Conservation (phyloP, 1,140 invertebrate genomes). For the Panagrolaimus sp. region DNA sequence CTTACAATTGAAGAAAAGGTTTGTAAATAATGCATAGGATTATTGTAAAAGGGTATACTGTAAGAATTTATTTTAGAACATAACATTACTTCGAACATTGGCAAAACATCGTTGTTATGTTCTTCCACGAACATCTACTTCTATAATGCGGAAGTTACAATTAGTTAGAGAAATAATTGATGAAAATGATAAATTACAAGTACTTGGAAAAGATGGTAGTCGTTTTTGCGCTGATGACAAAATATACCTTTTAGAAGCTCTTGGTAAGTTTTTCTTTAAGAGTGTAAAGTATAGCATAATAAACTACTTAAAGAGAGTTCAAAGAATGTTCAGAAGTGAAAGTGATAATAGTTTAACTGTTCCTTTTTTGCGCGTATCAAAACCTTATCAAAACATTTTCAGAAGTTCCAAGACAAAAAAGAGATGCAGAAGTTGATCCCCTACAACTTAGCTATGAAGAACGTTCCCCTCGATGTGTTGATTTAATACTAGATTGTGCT, state of each 20-base stretch:
- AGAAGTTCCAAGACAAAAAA: too few species aligned
- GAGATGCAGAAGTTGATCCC: too few species aligned
- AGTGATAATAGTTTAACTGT: too few species aligned
- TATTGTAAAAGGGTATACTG: background rate
- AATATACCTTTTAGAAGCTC: background rate
- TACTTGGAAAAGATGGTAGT: background rate
- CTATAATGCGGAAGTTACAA: background rate
- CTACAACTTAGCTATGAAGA: background rate
- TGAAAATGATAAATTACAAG: background rate
- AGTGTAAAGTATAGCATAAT: too few species aligned
- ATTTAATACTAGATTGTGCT: constrained; percentile 3
- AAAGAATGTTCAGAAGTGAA: too few species aligned
- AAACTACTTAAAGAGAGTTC: too few species aligned
- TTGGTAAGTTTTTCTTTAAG: background rate
- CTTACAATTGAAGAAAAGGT: constrained; percentile 6
- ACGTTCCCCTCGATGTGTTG: background rate
- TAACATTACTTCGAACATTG: constrained; percentile 3
- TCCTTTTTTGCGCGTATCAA: too few species aligned
- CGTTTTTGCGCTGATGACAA: background rate
- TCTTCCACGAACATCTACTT: background rate
- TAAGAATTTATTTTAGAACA: background rate
- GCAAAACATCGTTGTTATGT: background rate
- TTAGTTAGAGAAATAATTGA: background rate
- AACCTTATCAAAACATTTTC: too few species aligned
- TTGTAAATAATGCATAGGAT: background rate